Evolutionary conservation across 2,888 invertebrate genomes (phyloP), one percentile per base, ranked within the genome.

Genomic region (Dynastes grantii): DNA sequence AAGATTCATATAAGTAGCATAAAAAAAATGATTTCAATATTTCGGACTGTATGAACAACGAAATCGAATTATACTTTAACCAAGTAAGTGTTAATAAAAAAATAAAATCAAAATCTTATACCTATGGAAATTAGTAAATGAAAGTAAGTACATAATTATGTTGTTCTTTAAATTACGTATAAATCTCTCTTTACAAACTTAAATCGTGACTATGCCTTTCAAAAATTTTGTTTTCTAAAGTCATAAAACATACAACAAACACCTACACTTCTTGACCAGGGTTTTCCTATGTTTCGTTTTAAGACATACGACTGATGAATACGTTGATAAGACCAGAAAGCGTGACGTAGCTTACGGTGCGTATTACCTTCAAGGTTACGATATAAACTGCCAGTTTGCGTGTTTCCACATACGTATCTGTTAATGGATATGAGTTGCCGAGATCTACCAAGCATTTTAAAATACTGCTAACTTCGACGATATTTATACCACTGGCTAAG

Each of bases 361-460:
- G 76, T 76, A 76, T 79, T 76, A 76, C 61, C 68, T 76, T 79
- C 79, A 79, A 79, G 70, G 76, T 76, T 76, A 70, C 70, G 67
- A 45, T 79, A 22, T 22, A 79, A 79, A 79, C 68, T 76, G 79
- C 79, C 49, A 32, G 67, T 76, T 79, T 68, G 76, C 79, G 79
- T 79, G 79, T 76, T 76, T 79, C 37, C 67, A 55, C 61, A 67
- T 76, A 58, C 76, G 63, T 79, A 68, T 70, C 70, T 63, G 63
- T 70, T 58, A 70, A 76, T 75, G 45, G 70, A 79, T 79, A 76
- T 63, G 63, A 68, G 11, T 61, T 61, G 61, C 32, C 13, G 45
- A 68, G 73, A 45, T 75, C 16, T 37, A 9, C 73, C n/a, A 61
- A 75, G 73, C 61, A 45, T 63, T 45, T 61, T 75, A 45, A 75